Evolutionary conservation across 92 coral and sea anemone genomes (phyloP).

Genomic region (Palythoa grandiflora): DNA sequence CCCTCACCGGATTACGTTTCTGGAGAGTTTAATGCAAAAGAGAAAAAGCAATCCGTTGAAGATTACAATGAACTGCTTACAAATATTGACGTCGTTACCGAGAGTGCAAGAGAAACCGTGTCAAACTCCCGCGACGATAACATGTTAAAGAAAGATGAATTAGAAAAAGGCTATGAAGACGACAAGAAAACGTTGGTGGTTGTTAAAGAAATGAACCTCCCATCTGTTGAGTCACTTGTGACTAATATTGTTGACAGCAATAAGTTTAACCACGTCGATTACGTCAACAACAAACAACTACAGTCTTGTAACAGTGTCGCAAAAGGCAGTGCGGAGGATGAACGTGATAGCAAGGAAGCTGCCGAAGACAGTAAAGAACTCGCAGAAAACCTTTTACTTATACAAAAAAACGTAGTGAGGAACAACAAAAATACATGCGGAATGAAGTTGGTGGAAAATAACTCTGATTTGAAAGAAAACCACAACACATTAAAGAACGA

Average conservation of each 20-base stretch:
- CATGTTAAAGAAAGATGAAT: neutral
- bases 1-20: neutral
- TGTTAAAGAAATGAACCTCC: slow-evolving; percentile 16
- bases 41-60: neutral
- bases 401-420: too few species aligned
- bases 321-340: too few species aligned
- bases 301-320: neutral
- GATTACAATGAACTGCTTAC: neutral
- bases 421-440: too few species aligned
- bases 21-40: neutral
- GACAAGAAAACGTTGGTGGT: neutral
- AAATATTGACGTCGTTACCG: slow-evolving; percentile 14
- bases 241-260: slow-evolving; percentile 15
- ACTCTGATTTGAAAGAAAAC: too few species aligned
- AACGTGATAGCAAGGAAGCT: too few species aligned
- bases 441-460: too few species aligned
- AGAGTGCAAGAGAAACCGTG: slow-evolving; percentile 6
- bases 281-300: neutral
- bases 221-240: neutral
- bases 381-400: too few species aligned
- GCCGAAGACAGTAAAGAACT: too few species aligned
- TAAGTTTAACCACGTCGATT: neutral
- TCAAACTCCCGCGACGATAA: neutral
- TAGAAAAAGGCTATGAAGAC: slow-evolving; percentile 3
- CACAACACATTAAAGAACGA: too few species aligned